phyloP scores from a whole-genome alignment of 2,888 invertebrate species.

The Plebejus anna region DNA sequence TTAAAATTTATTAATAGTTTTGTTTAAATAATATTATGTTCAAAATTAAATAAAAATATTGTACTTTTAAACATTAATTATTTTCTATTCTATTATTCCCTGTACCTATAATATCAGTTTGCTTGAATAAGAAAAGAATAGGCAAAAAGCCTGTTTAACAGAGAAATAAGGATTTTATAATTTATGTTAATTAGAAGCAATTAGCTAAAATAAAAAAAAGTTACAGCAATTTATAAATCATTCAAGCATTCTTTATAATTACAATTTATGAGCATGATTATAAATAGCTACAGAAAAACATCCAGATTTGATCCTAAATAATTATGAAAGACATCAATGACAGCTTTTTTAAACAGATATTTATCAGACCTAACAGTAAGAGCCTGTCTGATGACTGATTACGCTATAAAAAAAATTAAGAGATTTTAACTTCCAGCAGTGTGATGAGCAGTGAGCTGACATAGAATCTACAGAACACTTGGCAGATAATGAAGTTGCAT shows the following conservation, averaged over 20 bases:
- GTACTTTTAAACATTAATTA: not conserved
- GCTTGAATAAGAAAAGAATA: not conserved
- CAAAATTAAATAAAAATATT: not conserved
- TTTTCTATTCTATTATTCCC: not conserved
- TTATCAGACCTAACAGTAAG: too few species aligned
- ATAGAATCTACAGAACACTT: too few species aligned
- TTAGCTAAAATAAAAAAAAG: not conserved
- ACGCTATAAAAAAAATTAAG: too few species aligned
- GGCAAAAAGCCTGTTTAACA: not conserved
- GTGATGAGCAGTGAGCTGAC: too few species aligned
- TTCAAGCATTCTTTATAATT: not conserved
- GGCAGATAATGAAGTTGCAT: too few species aligned
- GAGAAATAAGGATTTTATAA: not conserved
- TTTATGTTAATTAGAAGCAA: conserved; percentile 4
- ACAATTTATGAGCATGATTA: not conserved
- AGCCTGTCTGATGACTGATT: too few species aligned
- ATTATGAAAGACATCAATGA: not conserved
- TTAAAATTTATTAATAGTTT: not conserved
- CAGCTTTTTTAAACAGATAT: too few species aligned
- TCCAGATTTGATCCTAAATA: not conserved
- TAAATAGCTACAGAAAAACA: not conserved
- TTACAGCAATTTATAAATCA: not conserved
- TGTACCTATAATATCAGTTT: not conserved
- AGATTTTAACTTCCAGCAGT: too few species aligned
- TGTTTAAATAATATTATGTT: not conserved